phyloP scores from a whole-genome alignment of 2,888 invertebrate species.

The Acanthopleura granulata region DNA sequence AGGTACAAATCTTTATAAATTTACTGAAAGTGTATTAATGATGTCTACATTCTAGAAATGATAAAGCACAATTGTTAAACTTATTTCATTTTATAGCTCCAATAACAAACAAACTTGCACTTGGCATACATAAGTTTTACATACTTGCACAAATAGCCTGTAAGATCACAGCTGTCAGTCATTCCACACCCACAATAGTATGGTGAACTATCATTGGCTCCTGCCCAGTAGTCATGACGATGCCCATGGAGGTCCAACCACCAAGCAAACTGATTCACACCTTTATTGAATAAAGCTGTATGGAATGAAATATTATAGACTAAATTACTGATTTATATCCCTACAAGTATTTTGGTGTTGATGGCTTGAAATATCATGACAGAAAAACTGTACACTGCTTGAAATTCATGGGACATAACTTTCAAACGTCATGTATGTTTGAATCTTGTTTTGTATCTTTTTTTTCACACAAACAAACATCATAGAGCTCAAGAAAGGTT shows the following conservation, averaged over 20 bases:
- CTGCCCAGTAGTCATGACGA: slow-evolving; percentile 16
- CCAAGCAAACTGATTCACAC: neutral
- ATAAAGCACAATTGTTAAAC: no score
- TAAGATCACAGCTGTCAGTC: neutral
- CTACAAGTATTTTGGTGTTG: no score
- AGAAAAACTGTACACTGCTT: neutral
- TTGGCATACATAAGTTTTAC: no score
- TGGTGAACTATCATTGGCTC: slow-evolving; percentile 9
- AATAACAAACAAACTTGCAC: no score
- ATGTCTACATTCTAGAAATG: no score
- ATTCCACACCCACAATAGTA: slow-evolving; percentile 16
- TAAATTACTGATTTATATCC: neutral
- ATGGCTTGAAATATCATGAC: neutral
- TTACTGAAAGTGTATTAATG: no score
- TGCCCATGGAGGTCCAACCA: neutral
- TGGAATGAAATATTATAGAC: neutral
- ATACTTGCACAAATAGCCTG: slow-evolving; percentile 10
- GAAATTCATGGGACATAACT: neutral
- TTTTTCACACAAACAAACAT: no score
- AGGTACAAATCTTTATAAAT: no score
- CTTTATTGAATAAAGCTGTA: neutral
- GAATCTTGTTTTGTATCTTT: no score
- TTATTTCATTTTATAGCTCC: no score
- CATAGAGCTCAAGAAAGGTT: no score
- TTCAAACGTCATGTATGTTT: neutral